These are phyloP conservation scores for Hypomesus transpacificus DNA, from an alignment of 2,113 vertebrate species.

Conservation along the genomic window DNA sequence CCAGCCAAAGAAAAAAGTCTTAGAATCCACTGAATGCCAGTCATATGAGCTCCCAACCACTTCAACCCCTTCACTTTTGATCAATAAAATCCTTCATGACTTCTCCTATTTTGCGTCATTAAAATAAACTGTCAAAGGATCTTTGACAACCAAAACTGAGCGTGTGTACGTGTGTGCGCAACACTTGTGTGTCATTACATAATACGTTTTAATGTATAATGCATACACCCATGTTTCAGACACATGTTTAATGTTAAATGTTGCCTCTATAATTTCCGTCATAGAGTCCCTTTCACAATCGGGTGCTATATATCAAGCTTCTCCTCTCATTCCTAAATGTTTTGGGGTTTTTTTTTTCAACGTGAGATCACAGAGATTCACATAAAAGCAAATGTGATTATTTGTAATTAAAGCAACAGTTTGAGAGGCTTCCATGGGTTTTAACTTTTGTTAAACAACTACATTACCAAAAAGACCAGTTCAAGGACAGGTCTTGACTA, in stretches of 20 bases:
- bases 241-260: slow-evolving; percentile 48
- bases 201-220: slow-evolving; percentile 48
- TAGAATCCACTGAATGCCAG: neutral
- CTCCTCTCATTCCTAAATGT: neutral
- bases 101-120: slow-evolving; percentile 1
- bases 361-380: slow-evolving; percentile 20
- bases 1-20: neutral
- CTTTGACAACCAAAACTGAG: slow-evolving; percentile 35
- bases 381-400: slow-evolving; percentile 32
- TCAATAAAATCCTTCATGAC: neutral
- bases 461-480: neutral
- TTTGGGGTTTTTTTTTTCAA: slow-evolving; percentile 8
- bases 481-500: slow-evolving; percentile 17
- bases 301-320: slow-evolving; percentile 11
- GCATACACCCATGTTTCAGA: slow-evolving; percentile 43
- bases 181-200: slow-evolving; percentile 49
- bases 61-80: neutral
- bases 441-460: neutral
- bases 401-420: slow-evolving; percentile 28
- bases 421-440: neutral
- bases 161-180: slow-evolving; percentile 30
- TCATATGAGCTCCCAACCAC: slow-evolving; percentile 1
- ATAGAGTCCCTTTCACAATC: slow-evolving; percentile 39
- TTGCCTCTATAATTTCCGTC: slow-evolving; percentile 41
- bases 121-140: slow-evolving; percentile 32